Conservation (phyloP, 2,113 vertebrate genomes). For the Pygathrix nemaeus region DNA sequence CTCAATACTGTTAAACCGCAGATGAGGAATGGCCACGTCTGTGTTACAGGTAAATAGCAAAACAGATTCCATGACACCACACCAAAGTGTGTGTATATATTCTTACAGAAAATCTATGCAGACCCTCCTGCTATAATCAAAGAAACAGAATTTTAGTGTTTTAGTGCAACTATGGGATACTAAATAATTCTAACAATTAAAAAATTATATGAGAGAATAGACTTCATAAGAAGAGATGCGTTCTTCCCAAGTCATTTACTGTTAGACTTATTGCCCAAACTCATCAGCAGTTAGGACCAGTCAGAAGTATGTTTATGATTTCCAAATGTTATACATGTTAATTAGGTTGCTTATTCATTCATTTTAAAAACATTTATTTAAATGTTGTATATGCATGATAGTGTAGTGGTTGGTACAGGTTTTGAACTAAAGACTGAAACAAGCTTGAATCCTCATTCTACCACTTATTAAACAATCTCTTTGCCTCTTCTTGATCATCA, state of each 20-base stretch:
- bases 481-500: neutral
- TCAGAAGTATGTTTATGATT: neutral
- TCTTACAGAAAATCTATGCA: neutral
- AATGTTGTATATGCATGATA: neutral
- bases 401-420: neutral
- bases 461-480: neutral
- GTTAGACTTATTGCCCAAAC: neutral
- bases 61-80: neutral
- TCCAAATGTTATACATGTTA: neutral
- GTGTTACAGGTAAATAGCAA: neutral
- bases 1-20: neutral
- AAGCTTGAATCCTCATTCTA: neutral
- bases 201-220: neutral
- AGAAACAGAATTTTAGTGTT: neutral
- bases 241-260: neutral
- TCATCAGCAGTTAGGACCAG: neutral
- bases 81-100: neutral
- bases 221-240: neutral
- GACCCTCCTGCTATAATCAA: neutral
- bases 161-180: neutral
- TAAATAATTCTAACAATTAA: conserved; percentile 1
- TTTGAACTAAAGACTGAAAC: neutral
- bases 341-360: neutral
- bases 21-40: neutral
- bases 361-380: neutral